Base-by-base conservation (phyloP, 1,140 invertebrate genomes). In the Metopolophium dirhodum region DNA sequence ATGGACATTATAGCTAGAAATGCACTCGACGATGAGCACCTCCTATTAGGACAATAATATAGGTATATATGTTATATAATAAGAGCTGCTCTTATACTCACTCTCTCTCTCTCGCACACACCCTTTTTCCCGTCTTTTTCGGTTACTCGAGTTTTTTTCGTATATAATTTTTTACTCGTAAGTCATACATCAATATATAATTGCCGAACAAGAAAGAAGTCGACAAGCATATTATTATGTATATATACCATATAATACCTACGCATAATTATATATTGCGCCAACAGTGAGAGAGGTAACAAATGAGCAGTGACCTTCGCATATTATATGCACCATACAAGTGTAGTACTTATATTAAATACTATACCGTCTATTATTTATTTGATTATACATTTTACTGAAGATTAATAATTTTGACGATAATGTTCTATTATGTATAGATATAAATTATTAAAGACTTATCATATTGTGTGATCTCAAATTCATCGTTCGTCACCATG, bases 1-100 rank as follows among this genome's bases (percentile, higher is more conserved):
- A 90, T 61, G 88, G 88, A 90, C 88, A n/a, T 61, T 61, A 57
- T 45, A 57, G 23, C 51, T 37, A 61, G 35, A 41, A 90, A 90
- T 54, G 49, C 51, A 90, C 88, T 90, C 54, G 35, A 37, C 22
- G 88, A 61, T 26, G 51, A 57, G 47, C 30, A 18, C 61, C 30
- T 68, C 30, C 11, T 54, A 87, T 87, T 87, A 47, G 85, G 85
- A 47, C 14, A 47, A 47, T 86, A 86, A 37, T 35, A 85, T 86
- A 86, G 7, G 41, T 37, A 87, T 87, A 87, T 41, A 85, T 37
- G 23, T n/a, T n/a, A n/a, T 1, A 68, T n/a, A 68, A 14, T 68
- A 68, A 68, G 61, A n/a, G 61, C 57, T 61, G 61, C 57, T 61
- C 57, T 61, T 20, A 37, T 14, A 37, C n/a, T 83, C 22, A 4